Evolutionary conservation across 2,888 invertebrate genomes (phyloP), one percentile per base, ranked within the genome.

Genomic region (Drosophila tripunctata): DNA sequence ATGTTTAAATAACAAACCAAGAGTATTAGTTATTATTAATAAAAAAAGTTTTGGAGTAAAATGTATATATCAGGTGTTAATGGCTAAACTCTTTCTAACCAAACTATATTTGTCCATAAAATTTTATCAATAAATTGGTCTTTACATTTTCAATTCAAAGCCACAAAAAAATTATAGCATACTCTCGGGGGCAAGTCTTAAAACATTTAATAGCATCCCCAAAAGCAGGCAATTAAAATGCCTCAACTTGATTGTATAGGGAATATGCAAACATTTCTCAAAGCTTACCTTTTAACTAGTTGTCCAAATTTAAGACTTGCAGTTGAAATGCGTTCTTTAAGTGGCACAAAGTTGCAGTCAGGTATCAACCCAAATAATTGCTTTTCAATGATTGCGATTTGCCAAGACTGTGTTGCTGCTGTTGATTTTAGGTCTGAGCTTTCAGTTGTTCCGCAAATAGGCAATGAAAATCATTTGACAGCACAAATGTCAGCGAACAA

Each of bases 401-500:
- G 5, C 24, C 12, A 31, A n/a, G 31, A 15, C 31, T 38, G 31
- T 36, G 12, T 7, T 3, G 2, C 14, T 36, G 35, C 12, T n/a
- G 24, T 38, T 36, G 24, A 14, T 44, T 5, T 30, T 30, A n/a
- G 24, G 4, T 15, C 19, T 10, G 12, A 27, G 12, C 36, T 36
- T 56, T 44, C 14, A 21, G 15, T 38, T 24, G 27, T 15, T 8
- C 27, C 31, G 24, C 47, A 41, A 21, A 30, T 21, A 2, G 44
- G 1, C 43, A 14, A 5, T 45, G 7, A 17, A 33, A 24, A 27
- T 27, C 27, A 58, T 40, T 40, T 38, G 50, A 51, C 27, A 36
- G 35, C 61, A 41, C 45, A 36, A 57, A 33, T 50, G 30, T 41
- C 40, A 17, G 27, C 17, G 33, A 30, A 5, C 10, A 57, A 58